phyloP scores from a whole-genome alignment of 1,140 invertebrate genomes.

The Solenopsis fugax region DNA sequence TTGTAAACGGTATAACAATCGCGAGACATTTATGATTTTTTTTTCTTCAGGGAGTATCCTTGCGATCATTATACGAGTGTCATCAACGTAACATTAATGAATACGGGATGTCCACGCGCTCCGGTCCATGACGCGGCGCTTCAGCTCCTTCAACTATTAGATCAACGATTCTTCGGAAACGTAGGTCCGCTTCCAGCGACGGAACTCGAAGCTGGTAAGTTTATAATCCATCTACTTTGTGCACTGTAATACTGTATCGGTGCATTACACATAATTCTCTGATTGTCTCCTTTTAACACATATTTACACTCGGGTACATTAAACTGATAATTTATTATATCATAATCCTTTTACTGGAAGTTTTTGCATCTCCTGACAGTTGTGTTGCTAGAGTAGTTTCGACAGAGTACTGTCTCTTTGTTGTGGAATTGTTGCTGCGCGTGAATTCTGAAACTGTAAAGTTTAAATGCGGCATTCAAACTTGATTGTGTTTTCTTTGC shows the following conservation, averaged over 20 bases:
- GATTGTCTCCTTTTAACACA: conserved; percentile 2
- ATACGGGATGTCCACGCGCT: conserved; percentile 97
- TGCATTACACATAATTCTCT: not conserved
- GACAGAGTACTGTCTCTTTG: conserved; percentile 76
- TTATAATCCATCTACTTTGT: not conserved
- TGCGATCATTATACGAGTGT: conserved; percentile 99
- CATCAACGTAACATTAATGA: conserved; percentile 98
- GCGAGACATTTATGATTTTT: conserved; percentile 26
- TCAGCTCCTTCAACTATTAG: conserved; percentile 97
- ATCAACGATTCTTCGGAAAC: conserved; percentile 97
- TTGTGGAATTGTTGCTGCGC: conserved; percentile 77
- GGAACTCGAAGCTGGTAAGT: conserved; percentile 90
- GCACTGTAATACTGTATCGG: conserved; percentile 4
- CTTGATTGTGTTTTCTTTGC: not conserved
- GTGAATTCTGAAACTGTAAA: conserved; percentile 44
- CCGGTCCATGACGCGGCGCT: conserved; percentile 96
- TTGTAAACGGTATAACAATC: not conserved
- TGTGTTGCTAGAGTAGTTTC: not conserved
- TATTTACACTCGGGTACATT: conserved; percentile 24
- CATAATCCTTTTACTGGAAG: conserved; percentile 15
- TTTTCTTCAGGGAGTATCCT: conserved; percentile 95
- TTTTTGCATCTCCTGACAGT: conserved; percentile 21
- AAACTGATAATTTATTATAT: conserved; percentile 1
- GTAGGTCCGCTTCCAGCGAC: conserved; percentile 90
- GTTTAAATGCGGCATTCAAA: not conserved